phyloP scores from a whole-genome alignment of 2,888 invertebrate species.

The Rhopalosiphum nymphaeae region DNA sequence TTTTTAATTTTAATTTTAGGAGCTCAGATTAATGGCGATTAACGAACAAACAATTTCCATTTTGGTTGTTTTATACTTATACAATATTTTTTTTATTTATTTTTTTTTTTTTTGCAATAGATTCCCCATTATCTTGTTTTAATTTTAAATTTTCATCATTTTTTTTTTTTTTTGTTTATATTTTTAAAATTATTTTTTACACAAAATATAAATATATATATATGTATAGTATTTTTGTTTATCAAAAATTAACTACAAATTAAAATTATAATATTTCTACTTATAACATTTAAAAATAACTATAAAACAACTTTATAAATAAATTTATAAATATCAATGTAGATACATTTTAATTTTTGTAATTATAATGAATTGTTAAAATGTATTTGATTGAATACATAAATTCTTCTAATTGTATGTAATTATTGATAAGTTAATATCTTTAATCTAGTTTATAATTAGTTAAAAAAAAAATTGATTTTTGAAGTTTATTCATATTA shows the following conservation, averaged over 20 bases:
- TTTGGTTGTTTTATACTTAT: conserved; percentile 53
- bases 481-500: conserved; percentile 6
- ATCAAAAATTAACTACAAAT: background rate
- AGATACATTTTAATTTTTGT: background rate
- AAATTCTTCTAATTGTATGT: conserved; percentile 30
- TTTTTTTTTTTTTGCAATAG: background rate
- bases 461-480: background rate
- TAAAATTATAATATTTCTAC: background rate
- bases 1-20: conserved; percentile 62
- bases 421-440: conserved; percentile 4
- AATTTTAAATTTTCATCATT: conserved; percentile 1
- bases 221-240: background rate
- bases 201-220: background rate
- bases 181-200: background rate
- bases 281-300: conserved; percentile 31
- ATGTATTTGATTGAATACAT: conserved; percentile 28
- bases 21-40: conserved; percentile 54
- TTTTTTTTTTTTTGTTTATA: conserved; percentile 14
- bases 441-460: conserved; percentile 25
- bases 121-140: background rate
- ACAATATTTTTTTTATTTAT: background rate
- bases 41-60: conserved; percentile 40
- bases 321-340: conserved; percentile 8
- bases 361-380: conserved; percentile 35
- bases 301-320: conserved; percentile 30